Evolutionary conservation across 2,113 vertebrate genomes (phyloP).

Genomic region (Boleophthalmus pectinirostris): DNA sequence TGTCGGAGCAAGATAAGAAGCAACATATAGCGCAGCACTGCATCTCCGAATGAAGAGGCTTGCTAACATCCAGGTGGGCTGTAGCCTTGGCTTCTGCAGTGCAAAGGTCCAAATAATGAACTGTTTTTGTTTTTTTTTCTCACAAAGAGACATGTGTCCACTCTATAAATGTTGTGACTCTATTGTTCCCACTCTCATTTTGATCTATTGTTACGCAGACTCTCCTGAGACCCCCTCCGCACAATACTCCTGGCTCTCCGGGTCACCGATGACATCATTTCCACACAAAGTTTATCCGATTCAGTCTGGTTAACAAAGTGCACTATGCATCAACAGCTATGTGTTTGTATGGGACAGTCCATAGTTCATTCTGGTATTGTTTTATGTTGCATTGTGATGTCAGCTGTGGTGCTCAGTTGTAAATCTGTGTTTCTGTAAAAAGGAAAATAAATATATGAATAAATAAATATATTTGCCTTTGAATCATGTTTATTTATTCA

Average conservation of each 20-base stretch:
- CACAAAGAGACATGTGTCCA: conserved; percentile 67
- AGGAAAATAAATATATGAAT: neutral
- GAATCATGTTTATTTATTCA: too few species aligned
- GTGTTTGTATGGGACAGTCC: conserved; percentile 39
- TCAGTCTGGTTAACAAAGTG: conserved; percentile 53
- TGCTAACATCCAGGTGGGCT: conserved; percentile 80
- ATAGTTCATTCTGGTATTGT: conserved; percentile 45
- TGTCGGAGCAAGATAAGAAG: conserved; percentile 77
- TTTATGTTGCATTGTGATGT: conserved; percentile 46
- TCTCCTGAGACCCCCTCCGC: conserved; percentile 70
- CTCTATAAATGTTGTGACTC: conserved; percentile 68
- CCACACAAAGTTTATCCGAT: conserved; percentile 68
- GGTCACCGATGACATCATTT: conserved; percentile 76
- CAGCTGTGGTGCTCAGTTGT: conserved; percentile 48
- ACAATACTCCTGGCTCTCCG: conserved; percentile 67
- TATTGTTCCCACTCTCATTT: conserved; percentile 80
- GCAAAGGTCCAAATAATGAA: conserved; percentile 69
- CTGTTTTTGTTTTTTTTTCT: conserved; percentile 44
- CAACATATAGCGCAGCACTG: conserved; percentile 64
- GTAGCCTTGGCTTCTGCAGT: conserved; percentile 55
- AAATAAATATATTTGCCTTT: neutral
- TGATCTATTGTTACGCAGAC: conserved; percentile 80
- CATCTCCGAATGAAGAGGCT: conserved; percentile 61
- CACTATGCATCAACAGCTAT: conserved; percentile 61
- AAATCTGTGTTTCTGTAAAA: conserved; percentile 10